Evolutionary conservation across 2,797 vertebrate species (phyloP).

Genomic region (Lutra lutra): DNA sequence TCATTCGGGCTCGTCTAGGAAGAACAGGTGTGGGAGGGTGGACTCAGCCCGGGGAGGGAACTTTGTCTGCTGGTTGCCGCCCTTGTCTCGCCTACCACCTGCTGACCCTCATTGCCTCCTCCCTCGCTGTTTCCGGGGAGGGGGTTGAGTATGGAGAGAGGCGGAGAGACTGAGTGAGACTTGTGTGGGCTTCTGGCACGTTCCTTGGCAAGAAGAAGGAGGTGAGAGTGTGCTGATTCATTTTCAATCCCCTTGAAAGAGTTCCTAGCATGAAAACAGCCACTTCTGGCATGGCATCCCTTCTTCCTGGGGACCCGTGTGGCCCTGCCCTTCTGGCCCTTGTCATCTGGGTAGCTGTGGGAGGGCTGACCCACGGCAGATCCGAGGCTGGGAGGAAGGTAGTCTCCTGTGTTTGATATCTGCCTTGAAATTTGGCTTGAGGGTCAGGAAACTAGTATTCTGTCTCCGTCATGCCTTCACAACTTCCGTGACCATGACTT

Average conservation of each 20-base stretch:
- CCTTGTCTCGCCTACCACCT: background rate
- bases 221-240: slow-evolving; percentile 12
- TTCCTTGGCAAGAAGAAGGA: background rate
- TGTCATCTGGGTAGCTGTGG: background rate
- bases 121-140: background rate
- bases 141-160: background rate
- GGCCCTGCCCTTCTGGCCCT: background rate
- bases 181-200: background rate
- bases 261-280: background rate
- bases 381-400: background rate
- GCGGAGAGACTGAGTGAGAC: background rate
- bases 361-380: background rate
- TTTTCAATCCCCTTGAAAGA: slow-evolving; percentile 9
- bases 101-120: background rate
- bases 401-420: background rate
- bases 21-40: background rate
- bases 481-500: background rate
- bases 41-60: background rate
- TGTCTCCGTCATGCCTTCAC: background rate
- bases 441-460: background rate
- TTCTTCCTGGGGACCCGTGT: background rate
- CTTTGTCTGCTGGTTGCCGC: background rate
- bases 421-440: background rate
- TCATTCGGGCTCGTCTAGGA: background rate
- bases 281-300: background rate